A percentile compares a stretch with the other conserved stretches of the same genome.
These are phyloP conservation scores for Carabus problematicus DNA, from an alignment of 2,888 invertebrate genomes.

Conservation along the genomic window DNA sequence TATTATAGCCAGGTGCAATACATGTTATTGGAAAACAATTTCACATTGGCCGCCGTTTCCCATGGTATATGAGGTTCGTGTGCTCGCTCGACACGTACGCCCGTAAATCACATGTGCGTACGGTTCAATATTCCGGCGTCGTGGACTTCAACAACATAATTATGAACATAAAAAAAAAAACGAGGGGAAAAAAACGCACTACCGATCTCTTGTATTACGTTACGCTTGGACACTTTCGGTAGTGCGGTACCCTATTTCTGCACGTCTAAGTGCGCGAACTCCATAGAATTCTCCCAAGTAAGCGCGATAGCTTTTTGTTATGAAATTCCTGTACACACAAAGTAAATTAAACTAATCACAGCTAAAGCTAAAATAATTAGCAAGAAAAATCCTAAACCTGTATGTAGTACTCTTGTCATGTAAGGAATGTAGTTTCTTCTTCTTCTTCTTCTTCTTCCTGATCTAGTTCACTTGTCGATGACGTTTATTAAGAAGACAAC, in stretches of 20 bases:
- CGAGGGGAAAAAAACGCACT: constrained; percentile 45
- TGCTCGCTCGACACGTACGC: constrained; percentile 3
- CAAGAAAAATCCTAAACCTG: too few species aligned
- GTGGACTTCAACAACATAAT: constrained; percentile 44
- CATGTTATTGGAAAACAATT: constrained; percentile 49
- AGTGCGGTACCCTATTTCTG: constrained; percentile 40
- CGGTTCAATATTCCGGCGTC: constrained; percentile 28
- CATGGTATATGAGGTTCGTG: constrained; percentile 45
- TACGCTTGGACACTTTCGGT: constrained; percentile 50
- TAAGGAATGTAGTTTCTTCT: neutral
- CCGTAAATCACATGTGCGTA: constrained; percentile 32
- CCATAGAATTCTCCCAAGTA: constrained; percentile 36
- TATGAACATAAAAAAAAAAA: constrained; percentile 46
- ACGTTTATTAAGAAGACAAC: constrained; percentile 4
- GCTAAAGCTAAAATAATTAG: too few species aligned
- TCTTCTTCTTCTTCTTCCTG: neutral
- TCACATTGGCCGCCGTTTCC: constrained; percentile 46
- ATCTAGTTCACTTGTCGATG: neutral
- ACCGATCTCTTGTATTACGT: constrained; percentile 48
- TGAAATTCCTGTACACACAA: neutral
- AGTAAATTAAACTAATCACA: constrained; percentile 1
- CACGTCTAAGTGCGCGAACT: constrained; percentile 20
- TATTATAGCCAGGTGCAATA: constrained; percentile 44
- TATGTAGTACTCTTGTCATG: neutral
- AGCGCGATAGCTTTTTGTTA: neutral